phyloP scores from a whole-genome alignment of 35 echinoderm and acorn worm genomes.

The Apostichopus parvimensis region DNA sequence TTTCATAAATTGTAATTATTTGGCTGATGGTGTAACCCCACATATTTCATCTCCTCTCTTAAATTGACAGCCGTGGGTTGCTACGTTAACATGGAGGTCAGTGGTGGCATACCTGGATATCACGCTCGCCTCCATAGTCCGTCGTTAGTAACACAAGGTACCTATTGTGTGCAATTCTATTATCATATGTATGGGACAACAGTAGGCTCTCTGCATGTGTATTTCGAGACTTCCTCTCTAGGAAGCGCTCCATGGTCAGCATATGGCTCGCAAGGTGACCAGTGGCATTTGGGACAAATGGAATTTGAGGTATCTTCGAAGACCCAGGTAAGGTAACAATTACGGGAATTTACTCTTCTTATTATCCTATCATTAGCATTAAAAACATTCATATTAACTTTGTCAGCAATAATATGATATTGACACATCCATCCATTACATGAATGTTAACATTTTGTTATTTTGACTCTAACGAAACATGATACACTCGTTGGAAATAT shows the following conservation, averaged over 20 bases:
- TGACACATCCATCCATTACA: background rate
- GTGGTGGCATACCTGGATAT: constrained; percentile 31
- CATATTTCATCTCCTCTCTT: background rate
- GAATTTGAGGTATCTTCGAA: background rate
- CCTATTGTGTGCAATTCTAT: constrained; percentile 59
- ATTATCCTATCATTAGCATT: background rate
- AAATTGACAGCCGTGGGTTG: constrained; percentile 46
- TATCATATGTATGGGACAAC: constrained; percentile 74
- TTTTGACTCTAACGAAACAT: background rate
- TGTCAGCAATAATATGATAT: background rate
- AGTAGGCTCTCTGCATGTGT: constrained; percentile 52
- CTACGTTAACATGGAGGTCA: constrained; percentile 76
- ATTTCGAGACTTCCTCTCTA: background rate
- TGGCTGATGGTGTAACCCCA: background rate
- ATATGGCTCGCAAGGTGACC: constrained; percentile 61
- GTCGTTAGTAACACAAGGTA: background rate
- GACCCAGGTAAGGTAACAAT: constrained; percentile 22
- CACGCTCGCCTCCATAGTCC: constrained; percentile 65
- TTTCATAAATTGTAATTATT: background rate
- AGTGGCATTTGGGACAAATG: constrained; percentile 56
- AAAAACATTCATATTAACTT: background rate
- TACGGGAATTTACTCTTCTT: background rate
- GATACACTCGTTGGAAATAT: too few relatives aligned
- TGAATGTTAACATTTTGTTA: background rate
- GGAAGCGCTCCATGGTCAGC: constrained; percentile 52